Evolutionary conservation across 2,888 invertebrate genomes (phyloP).

Genomic region (Sericinus montela): DNA sequence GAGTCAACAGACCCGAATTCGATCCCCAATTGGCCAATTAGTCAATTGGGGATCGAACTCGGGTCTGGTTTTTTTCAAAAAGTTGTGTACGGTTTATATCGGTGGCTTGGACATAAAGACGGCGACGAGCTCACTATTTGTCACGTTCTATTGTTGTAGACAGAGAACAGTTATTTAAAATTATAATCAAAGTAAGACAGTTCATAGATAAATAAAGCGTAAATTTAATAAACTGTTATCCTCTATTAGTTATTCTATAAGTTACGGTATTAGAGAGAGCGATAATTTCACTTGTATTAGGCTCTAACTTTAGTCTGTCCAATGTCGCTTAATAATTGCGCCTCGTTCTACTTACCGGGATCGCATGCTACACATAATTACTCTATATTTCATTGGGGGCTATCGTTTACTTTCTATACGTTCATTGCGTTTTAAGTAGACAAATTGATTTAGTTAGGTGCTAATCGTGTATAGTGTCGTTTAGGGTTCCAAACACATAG

Average conservation of each 20-base stretch:
- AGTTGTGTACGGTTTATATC: too few species aligned
- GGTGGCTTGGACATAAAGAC: too few species aligned
- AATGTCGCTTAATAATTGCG: constrained; percentile 13
- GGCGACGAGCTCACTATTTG: too few species aligned
- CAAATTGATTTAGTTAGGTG: constrained; percentile 11
- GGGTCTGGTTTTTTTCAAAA: too few species aligned
- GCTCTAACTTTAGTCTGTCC: constrained; percentile 6
- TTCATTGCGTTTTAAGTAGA: constrained; percentile 9
- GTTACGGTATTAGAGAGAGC: constrained; percentile 15
- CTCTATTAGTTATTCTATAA: too few species aligned
- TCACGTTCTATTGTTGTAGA: too few species aligned
- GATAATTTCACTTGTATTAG: constrained; percentile 13
- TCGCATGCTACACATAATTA: constrained; percentile 15
- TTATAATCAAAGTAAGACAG: too few species aligned
- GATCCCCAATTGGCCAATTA: too few species aligned
- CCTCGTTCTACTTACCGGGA: constrained; percentile 5
- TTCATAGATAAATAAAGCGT: too few species aligned
- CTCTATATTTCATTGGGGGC: constrained; percentile 9
- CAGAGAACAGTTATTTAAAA: too few species aligned
- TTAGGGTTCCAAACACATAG: background rate
- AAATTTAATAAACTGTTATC: background rate
- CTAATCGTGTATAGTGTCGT: background rate
- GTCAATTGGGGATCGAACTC: too few species aligned
- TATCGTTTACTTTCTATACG: constrained; percentile 8
- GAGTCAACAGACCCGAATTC: too few species aligned